These are phyloP conservation scores for Desmodus rotundus DNA, from an alignment of 2,113 vertebrate genomes.

Conservation along the genomic window DNA sequence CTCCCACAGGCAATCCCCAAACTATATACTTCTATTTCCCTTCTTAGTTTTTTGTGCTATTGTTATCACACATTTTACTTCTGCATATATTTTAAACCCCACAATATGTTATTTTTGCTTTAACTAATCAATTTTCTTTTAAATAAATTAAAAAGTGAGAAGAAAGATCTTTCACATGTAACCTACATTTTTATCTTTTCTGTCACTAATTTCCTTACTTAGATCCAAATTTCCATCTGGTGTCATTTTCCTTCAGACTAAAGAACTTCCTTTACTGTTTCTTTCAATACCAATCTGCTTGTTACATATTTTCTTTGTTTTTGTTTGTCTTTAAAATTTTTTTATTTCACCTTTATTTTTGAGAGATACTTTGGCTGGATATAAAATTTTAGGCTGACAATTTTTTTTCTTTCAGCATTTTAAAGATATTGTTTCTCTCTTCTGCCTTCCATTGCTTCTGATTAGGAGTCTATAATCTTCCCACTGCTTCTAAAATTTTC, in stretches of 20 bases:
- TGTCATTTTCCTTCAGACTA: neutral
- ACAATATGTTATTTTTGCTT: neutral
- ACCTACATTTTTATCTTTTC: neutral
- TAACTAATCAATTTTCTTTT: neutral
- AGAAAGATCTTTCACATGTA: neutral
- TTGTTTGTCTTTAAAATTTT: neutral
- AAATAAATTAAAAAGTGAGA: neutral
- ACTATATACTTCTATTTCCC: neutral
- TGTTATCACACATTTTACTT: neutral
- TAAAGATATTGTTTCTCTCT: neutral
- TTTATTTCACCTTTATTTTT: conserved; percentile 37
- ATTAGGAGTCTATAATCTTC: neutral
- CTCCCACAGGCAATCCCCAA: neutral
- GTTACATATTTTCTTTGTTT: neutral
- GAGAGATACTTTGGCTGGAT: neutral
- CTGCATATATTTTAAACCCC: neutral
- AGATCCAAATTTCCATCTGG: neutral
- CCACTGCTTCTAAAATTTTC: neutral
- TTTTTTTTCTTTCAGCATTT: neutral
- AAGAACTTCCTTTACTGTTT: conserved; percentile 12
- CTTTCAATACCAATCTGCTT: neutral
- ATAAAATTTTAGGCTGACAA: neutral
- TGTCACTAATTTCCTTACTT: neutral
- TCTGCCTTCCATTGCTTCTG: neutral
- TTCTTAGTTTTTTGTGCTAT: neutral